Evolutionary conservation across 2,888 invertebrate species (phyloP), one percentile per base, ranked within the genome.

Genomic region (Lymantria dispar): DNA sequence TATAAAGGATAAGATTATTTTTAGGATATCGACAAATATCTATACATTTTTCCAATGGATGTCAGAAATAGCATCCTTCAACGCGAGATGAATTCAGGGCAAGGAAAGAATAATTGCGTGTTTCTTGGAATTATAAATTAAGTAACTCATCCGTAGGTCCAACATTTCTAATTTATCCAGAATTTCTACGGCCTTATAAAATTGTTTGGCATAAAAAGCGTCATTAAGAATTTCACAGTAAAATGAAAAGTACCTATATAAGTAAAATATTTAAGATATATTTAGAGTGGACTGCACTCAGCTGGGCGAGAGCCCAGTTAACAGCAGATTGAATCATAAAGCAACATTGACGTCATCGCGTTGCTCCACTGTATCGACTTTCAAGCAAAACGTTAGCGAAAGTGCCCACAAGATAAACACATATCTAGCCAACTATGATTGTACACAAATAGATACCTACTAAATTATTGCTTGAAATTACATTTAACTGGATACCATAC

Each of bases 241-340:
- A 59, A 58, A 62, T 60, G 59, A 68, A 70, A 75, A 3, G 22
- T 22, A 22, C 75, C 58, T 66, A 61, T 76, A 72, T 73, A 79
- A 76, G 75, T 80, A 69, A 82, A 81, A 83, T 81, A 82, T 79
- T 81, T 74, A 76, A 72, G 73, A 73, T 89, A 88, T 87, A 80
- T 84, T 82, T 87, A 87, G 85, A 80, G 66, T 84, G 82, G 84
- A 72, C 80, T 87, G 87, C 83, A 83, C 83, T 88, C 86, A 87
- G 84, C 86, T 87, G 86, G 79, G 75, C 73, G 74, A 76, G 78
- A 78, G 76, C 77, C 76, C 76, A 74, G 83, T 82, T 83, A 82
- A 75, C 83, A 78, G 78, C 79, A 76, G 78, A 84, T 85, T 82
- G 85, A 83, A 83, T 86, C 85, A 85, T 87, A 87, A 87, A 87